These are phyloP conservation scores for Cyprinodon tularosa DNA, from an alignment of 2,113 vertebrate species.

Conservation along the genomic window DNA sequence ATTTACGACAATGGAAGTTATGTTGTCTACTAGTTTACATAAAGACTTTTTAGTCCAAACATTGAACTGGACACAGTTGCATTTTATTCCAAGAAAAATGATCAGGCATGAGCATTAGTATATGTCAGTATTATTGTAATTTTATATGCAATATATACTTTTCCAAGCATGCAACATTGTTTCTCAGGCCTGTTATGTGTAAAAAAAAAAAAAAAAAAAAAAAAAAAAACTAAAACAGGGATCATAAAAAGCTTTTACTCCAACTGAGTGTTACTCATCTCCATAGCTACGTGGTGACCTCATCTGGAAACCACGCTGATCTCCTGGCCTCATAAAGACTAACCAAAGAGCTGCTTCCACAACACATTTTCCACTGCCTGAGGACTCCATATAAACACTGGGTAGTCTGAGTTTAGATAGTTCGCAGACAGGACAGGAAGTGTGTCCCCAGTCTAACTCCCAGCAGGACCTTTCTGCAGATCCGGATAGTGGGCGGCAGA, in stretches of 20 bases:
- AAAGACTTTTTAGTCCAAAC: neutral
- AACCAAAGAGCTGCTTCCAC: slow-evolving; percentile 47
- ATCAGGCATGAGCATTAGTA: slow-evolving; percentile 16
- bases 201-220: too few relatives aligned
- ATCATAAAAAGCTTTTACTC: slow-evolving; percentile 44
- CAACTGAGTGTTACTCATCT: slow-evolving; percentile 24
- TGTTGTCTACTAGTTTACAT: neutral
- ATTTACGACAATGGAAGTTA: neutral
- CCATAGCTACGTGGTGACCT: slow-evolving; percentile 41
- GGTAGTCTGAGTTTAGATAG: slow-evolving; percentile 29
- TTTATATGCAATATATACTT: slow-evolving; percentile 33
- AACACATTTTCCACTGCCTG: neutral
- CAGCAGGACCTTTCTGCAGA: slow-evolving; percentile 79
- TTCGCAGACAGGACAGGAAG: slow-evolving; percentile 55
- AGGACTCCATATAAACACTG: neutral
- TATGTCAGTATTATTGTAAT: slow-evolving; percentile 34
- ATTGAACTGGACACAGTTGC: neutral
- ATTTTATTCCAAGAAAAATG: neutral
- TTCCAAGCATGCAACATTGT: neutral
- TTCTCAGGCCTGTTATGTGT: slow-evolving; percentile 15
- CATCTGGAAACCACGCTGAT: slow-evolving; percentile 38
- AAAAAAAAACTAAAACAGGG: neutral
- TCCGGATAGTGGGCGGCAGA: slow-evolving; percentile 85
- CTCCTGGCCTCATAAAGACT: slow-evolving; percentile 10
- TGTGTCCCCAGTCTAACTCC: slow-evolving; percentile 65